Conservation (phyloP, 2,113 vertebrate species). For the Chrysemys picta region DNA sequence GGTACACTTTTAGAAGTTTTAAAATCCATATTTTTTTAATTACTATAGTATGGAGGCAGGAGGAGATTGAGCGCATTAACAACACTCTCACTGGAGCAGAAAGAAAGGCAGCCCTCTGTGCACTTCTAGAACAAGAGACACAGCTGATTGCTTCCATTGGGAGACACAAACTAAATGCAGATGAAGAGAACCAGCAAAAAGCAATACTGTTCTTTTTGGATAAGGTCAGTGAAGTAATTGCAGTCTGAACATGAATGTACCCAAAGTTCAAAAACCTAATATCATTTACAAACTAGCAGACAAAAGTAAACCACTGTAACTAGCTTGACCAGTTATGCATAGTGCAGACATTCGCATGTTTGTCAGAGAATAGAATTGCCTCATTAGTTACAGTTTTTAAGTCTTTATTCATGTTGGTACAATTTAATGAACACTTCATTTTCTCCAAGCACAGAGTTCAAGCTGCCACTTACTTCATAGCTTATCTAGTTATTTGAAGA, state of each 20-base stretch:
- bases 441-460: slow-evolving; percentile 13
- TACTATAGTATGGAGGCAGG: slow-evolving; percentile 86
- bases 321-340: slow-evolving; percentile 7
- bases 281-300: neutral
- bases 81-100: slow-evolving; percentile 80
- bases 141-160: slow-evolving; percentile 87
- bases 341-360: neutral
- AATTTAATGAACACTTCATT: neutral
- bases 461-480: neutral
- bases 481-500: neutral
- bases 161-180: slow-evolving; percentile 76
- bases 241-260: slow-evolving; percentile 15
- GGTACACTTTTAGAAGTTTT: neutral
- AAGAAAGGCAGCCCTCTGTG: slow-evolving; percentile 89
- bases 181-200: slow-evolving; percentile 74
- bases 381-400: neutral
- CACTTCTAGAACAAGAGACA: slow-evolving; percentile 89
- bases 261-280: slow-evolving; percentile 2
- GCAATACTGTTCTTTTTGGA: slow-evolving; percentile 80
- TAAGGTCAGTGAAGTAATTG: slow-evolving; percentile 84
- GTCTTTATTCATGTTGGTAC: neutral
- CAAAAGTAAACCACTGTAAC: slow-evolving; percentile 16
- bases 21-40: slow-evolving; percentile 34
- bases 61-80: slow-evolving; percentile 83
- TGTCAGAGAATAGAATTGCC: neutral